Evolutionary conservation across 1,140 invertebrate species (phyloP).

Genomic region (Marisa cornuarietis): DNA sequence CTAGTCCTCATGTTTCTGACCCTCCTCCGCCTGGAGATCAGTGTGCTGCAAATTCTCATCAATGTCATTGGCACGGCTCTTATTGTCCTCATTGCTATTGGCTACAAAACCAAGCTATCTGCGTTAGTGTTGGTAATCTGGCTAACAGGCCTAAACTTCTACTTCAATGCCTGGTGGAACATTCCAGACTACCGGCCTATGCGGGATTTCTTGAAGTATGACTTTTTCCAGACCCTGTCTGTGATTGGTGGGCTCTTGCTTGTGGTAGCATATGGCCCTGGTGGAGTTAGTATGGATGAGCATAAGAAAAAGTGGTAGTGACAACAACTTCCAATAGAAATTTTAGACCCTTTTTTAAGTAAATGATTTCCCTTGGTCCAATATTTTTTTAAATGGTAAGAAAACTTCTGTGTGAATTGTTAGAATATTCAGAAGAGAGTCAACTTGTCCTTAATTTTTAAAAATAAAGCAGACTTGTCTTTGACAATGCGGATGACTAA

Average conservation of each 20-base stretch:
- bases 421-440: too few species aligned
- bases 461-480: too few species aligned
- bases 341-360: not conserved
- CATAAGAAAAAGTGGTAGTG: constrained; percentile 97
- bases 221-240: constrained; percentile 99
- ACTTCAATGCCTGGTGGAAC: constrained; percentile 98
- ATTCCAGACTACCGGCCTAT: constrained; percentile 94
- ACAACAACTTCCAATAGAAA: not conserved
- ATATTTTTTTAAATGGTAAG: too few species aligned
- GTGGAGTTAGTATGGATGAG: constrained; percentile 97
- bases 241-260: constrained; percentile 99
- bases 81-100: constrained; percentile 96
- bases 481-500: too few species aligned
- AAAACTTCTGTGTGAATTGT: too few species aligned
- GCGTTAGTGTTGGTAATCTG: constrained; percentile 92
- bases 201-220: constrained; percentile 99
- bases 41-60: constrained; percentile 77
- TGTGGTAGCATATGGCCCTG: constrained; percentile 97
- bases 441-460: too few species aligned
- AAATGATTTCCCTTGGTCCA: not conserved
- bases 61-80: constrained; percentile 92
- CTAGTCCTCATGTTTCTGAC: constrained; percentile 99
- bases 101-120: constrained; percentile 97
- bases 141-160: constrained; percentile 91
- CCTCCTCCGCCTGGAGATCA: constrained; percentile 86